These are phyloP conservation scores for Pecten maximus DNA, from an alignment of 2,888 invertebrate genomes.

Conservation along the genomic window DNA sequence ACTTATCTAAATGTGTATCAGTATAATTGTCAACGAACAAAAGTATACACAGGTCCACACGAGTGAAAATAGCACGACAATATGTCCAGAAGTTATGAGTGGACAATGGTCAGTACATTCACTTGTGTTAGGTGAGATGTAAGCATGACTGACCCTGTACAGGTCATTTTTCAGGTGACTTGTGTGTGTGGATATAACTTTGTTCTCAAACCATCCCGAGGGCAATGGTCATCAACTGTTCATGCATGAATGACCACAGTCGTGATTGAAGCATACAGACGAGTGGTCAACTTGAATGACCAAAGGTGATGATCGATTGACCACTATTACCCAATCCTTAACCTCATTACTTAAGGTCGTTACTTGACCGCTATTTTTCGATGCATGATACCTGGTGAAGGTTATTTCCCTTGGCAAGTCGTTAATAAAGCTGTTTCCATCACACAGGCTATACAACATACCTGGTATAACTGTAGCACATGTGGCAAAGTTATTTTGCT, in stretches of 20 bases:
- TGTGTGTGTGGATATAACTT: neutral
- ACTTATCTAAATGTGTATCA: slow-evolving; percentile 17
- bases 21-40: neutral
- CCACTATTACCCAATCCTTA: neutral
- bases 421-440: neutral
- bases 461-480: neutral
- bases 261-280: neutral
- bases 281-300: neutral
- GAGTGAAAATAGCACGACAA: neutral
- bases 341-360: slow-evolving; percentile 23
- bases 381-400: neutral
- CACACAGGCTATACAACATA: neutral
- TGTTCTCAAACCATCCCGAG: slow-evolving; percentile 2
- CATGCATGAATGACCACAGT: neutral
- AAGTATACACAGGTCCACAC: neutral
- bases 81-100: neutral
- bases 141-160: slow-evolving; percentile 4
- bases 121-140: neutral
- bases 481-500: neutral
- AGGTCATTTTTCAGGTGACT: slow-evolving; percentile 9
- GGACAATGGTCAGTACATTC: slow-evolving; percentile 26
- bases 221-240: neutral
- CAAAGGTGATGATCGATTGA: slow-evolving; percentile 17
- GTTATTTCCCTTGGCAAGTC: neutral
- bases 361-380: neutral